Percentiles rank a stretch among this genome's conserved stretches.
These are phyloP conservation scores for Lagorchestes hirsutus DNA, from an alignment of 2,797 vertebrate genomes.

Conservation along the genomic window DNA sequence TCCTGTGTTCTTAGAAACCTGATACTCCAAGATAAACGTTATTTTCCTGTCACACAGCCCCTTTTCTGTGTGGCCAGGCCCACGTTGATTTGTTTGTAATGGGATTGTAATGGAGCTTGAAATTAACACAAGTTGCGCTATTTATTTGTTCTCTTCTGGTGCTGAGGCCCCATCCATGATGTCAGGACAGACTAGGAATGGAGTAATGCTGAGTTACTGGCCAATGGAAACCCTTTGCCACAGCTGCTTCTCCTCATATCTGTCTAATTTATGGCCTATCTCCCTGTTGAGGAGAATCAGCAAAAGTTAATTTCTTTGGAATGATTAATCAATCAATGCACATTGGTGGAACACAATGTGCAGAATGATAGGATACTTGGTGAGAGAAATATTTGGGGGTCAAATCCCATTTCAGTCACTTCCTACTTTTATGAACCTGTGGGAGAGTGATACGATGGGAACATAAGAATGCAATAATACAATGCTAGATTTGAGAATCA, in stretches of 20 bases:
- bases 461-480: neutral
- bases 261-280: neutral
- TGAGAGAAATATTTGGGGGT: neutral
- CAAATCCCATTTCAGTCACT: neutral
- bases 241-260: neutral
- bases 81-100: neutral
- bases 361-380: neutral
- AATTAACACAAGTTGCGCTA: neutral
- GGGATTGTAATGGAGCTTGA: slow-evolving; percentile 34
- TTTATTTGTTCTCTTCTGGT: neutral
- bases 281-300: neutral
- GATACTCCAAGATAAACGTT: fast-evolving
- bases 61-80: neutral
- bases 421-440: neutral
- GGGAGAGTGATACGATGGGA: neutral
- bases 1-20: neutral
- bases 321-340: neutral
- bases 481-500: neutral
- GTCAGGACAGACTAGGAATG: neutral
- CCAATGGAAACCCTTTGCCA: neutral
- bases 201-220: neutral
- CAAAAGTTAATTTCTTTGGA: neutral
- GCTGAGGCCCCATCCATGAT: fast-evolving
- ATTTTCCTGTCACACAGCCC: fast-evolving
- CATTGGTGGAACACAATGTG: neutral